Percentiles rank a stretch among this genome's conserved stretches.
These are phyloP conservation scores for Thaumetopoea pityocampa DNA, from an alignment of 1,140 invertebrate genomes.

Conservation along the genomic window DNA sequence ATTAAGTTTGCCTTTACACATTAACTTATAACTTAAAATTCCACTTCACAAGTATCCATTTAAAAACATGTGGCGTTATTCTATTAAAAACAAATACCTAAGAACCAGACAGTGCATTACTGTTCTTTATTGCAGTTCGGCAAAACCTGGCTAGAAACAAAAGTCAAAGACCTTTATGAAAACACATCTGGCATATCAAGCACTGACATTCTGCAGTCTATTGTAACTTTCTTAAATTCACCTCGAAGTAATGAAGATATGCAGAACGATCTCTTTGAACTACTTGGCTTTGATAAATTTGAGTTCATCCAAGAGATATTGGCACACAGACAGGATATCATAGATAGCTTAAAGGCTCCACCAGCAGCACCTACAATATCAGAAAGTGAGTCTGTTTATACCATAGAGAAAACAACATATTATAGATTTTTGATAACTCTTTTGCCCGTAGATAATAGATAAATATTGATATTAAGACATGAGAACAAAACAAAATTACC, in stretches of 20 bases:
- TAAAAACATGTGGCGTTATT: too few relatives aligned
- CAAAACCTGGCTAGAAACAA: slow-evolving; percentile 75
- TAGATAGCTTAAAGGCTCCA: slow-evolving; percentile 66
- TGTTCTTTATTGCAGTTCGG: slow-evolving; percentile 71
- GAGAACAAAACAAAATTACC: too few relatives aligned
- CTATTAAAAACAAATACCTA: too few relatives aligned
- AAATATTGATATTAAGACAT: too few relatives aligned
- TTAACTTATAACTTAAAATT: too few relatives aligned
- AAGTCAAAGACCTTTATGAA: slow-evolving; percentile 76
- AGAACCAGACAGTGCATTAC: too few relatives aligned
- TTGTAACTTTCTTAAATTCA: slow-evolving; percentile 80
- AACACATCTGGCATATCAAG: slow-evolving; percentile 69
- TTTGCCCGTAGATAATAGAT: too few relatives aligned
- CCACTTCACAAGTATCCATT: too few relatives aligned
- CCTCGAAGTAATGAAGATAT: slow-evolving; percentile 83
- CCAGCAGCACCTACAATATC: slow-evolving; percentile 42
- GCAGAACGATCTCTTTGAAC: slow-evolving; percentile 92
- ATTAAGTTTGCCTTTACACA: too few relatives aligned
- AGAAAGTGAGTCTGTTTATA: slow-evolving; percentile 44
- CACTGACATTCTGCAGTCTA: slow-evolving; percentile 77
- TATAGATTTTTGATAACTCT: too few relatives aligned
- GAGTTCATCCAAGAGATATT: slow-evolving; percentile 89
- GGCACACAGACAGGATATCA: slow-evolving; percentile 80
- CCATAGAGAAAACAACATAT: too few relatives aligned
- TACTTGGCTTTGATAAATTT: slow-evolving; percentile 91